Conservation (phyloP, 2,797 vertebrate species). For the Bovichtus variegatus region DNA sequence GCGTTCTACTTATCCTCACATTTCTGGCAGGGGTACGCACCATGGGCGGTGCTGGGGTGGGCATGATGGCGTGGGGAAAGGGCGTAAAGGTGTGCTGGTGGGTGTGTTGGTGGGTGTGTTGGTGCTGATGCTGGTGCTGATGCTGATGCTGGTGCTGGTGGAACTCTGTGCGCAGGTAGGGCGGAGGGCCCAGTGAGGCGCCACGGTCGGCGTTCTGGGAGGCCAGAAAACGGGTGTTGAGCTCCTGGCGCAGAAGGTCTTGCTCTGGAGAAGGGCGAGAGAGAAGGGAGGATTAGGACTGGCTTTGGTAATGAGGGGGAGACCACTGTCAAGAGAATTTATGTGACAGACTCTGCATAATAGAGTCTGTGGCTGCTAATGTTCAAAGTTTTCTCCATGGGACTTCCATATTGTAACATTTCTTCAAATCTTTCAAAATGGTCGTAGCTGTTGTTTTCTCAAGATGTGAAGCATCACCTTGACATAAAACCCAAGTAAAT, state of each 20-base stretch:
- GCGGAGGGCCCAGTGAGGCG: constrained; percentile 92
- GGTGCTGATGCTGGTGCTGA: constrained; percentile 95
- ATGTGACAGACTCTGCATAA: not conserved
- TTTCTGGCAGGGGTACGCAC: constrained; percentile 99
- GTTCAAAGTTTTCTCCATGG: not conserved
- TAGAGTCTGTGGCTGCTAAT: too few relatives aligned
- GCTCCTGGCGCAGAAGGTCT: constrained; percentile 97
- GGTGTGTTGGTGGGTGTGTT: constrained; percentile 99
- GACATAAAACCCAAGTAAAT: too few relatives aligned
- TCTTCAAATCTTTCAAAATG: too few relatives aligned
- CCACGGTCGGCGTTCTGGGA: constrained; percentile 96
- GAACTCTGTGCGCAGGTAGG: constrained; percentile 98
- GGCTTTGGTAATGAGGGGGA: not conserved
- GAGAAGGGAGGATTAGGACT: constrained; percentile 1
- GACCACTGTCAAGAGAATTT: not conserved
- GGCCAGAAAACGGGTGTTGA: constrained; percentile 98
- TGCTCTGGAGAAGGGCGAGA: constrained; percentile 86
- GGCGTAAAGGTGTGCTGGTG: constrained; percentile 99
- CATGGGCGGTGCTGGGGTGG: constrained; percentile 98
- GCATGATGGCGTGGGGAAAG: constrained; percentile 98
- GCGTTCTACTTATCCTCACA: constrained; percentile 97
- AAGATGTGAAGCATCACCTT: too few relatives aligned
- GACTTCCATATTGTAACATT: not conserved
- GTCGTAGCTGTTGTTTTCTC: too few relatives aligned
- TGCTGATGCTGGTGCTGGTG: constrained; percentile 98